Evolutionary conservation across 2,113 vertebrate genomes (phyloP).

Genomic region (Rhagologus leucostigma): DNA sequence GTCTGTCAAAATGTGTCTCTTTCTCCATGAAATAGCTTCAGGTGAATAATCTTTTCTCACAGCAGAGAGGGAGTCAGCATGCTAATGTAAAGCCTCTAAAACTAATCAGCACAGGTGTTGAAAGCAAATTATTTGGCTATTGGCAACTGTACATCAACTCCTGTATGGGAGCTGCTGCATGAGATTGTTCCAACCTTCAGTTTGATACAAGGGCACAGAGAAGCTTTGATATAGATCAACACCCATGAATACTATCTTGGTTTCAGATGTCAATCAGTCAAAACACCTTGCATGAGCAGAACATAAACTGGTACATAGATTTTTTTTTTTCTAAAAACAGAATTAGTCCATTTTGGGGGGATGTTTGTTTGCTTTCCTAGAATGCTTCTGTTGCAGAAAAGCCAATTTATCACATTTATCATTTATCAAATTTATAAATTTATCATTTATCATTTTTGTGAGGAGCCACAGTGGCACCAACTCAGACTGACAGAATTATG

Average conservation of each 20-base stretch:
- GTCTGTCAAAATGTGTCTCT: background rate
- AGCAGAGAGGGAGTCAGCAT: background rate
- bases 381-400: background rate
- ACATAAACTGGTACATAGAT: background rate
- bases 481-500: background rate
- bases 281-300: background rate
- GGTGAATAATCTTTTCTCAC: background rate
- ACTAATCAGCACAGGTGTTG: background rate
- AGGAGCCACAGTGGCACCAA: background rate
- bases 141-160: background rate
- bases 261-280: background rate
- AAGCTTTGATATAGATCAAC: background rate
- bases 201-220: background rate
- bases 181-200: background rate
- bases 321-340: background rate
- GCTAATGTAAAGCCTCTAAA: background rate
- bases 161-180: background rate
- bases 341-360: background rate
- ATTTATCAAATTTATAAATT: background rate
- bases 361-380: background rate
- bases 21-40: background rate
- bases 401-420: background rate
- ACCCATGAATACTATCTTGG: background rate
- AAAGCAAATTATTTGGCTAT: constrained; percentile 33
- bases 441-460: background rate